Evolutionary conservation across 2,888 invertebrate species (phyloP).

Genomic region (Nephrotoma flavescens): DNA sequence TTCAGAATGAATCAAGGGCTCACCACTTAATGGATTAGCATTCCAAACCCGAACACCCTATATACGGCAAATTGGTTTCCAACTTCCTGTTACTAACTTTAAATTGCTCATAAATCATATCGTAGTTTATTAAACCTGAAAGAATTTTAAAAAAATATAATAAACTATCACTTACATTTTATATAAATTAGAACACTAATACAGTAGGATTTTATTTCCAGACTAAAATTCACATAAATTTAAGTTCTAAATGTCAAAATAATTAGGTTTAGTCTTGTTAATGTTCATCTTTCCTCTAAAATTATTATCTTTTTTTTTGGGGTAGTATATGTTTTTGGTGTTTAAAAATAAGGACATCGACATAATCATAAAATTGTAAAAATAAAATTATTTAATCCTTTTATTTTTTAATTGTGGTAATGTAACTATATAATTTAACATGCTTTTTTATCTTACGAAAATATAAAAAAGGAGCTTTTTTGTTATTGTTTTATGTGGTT

Average conservation of each 20-base stretch:
- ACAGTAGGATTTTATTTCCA: background rate
- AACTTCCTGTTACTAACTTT: no score
- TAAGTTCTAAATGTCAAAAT: background rate
- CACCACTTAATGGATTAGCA: no score
- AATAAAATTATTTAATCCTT: background rate
- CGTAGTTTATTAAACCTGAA: background rate
- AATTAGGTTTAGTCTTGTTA: background rate
- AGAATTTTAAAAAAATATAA: background rate
- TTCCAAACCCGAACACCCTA: no score
- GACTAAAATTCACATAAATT: background rate
- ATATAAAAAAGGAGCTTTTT: background rate
- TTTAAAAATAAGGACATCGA: background rate
- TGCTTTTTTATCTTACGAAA: background rate
- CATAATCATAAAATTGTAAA: background rate
- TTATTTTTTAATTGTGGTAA: background rate
- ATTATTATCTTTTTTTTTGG: background rate
- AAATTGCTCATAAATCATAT: background rate
- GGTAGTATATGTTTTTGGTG: background rate
- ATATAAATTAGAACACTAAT: background rate
- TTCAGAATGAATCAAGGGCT: no score
- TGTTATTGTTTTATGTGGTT: background rate
- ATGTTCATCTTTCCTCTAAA: background rate
- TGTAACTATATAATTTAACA: background rate
- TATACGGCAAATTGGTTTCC: no score
- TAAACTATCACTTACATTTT: background rate